Percentiles rank a stretch among this genome's conserved stretches.
These are phyloP conservation scores for Rhizoglyphus robini DNA, from an alignment of 1,140 invertebrate genomes.

Conservation along the genomic window DNA sequence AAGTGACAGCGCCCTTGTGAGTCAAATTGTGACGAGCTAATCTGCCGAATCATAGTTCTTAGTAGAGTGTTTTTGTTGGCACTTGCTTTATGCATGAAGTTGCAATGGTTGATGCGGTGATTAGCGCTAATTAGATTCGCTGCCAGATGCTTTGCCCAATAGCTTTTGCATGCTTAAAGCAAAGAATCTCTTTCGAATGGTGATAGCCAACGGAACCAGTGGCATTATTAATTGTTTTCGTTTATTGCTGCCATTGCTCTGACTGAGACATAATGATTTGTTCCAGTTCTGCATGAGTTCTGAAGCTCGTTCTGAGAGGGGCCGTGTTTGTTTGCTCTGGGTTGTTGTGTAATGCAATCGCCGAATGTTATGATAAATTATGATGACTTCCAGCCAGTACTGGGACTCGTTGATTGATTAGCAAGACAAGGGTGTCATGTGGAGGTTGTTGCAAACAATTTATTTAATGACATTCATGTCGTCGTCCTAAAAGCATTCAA, in stretches of 20 bases:
- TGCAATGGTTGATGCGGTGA: too few species aligned
- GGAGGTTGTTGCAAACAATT: slow-evolving; percentile 12
- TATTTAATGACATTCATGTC: slow-evolving; percentile 19
- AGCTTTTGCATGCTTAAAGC: too few species aligned
- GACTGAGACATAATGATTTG: background rate
- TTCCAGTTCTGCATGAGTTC: background rate
- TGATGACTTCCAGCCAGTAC: background rate
- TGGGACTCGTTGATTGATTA: background rate
- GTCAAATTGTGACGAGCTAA: background rate
- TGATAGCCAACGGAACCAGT: background rate
- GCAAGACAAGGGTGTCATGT: too few species aligned
- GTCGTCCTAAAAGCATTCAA: too few species aligned
- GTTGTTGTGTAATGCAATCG: background rate
- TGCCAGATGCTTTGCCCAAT: too few species aligned
- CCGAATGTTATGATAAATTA: background rate
- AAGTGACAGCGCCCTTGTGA: background rate
- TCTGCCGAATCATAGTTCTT: background rate
- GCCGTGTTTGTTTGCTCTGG: background rate
- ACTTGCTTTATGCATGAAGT: too few species aligned
- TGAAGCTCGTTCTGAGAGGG: background rate
- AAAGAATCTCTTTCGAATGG: background rate
- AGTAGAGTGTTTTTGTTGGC: background rate
- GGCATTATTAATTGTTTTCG: slow-evolving; percentile 1
- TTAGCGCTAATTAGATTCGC: background rate
- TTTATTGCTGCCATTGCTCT: slow-evolving; percentile 8